Evolutionary conservation across 1,140 invertebrate species (phyloP), one percentile per base, ranked within the genome.

Genomic region (Tetraneura akinire): DNA sequence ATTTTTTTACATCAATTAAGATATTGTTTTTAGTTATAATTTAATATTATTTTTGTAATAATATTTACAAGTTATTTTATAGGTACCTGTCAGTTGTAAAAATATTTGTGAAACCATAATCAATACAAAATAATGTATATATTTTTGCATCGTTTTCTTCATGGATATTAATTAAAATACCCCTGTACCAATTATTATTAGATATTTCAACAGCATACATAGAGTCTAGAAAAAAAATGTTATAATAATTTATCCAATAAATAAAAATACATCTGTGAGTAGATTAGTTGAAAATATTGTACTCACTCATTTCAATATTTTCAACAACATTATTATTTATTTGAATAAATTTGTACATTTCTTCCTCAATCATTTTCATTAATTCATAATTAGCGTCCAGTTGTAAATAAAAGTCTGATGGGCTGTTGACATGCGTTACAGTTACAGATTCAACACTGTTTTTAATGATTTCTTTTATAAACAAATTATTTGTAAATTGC

Each of bases 391-490:
- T 62, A 1, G 21, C 55, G 14, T 16, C 0, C 14, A 78, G 37
- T 47, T 78, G 74, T 2, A 78, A 23, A 29, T 60, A 78, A 14
- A 78, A 78, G 18, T 78, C 53, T n/a, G 74, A 78, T 13, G 74
- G 74, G 18, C 51, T 60, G 37, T 78, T 78, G 0, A 62, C 1
- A 16, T 23, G 23, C 1, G 74, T 47, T 45, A 78, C 32, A 32
- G 29, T 18, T 1, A 78, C 55, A 2, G 32, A 6, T 3, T 62
- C 74, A 0, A 47, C 16, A 1, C 21, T 5, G 3, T 62, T 47
- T 57, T 5, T 47, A 14, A 6, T 11, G 8, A 78, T n/a, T 14
- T 45, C 55, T 18, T 62, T 62, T 14, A 78, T n/a, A 10, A 23
- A 32, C 1, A 13, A 51, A 3, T 4, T 8, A 37, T 3, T 4